These are phyloP conservation scores for Erpornis zantholeuca DNA, from an alignment of 2,113 vertebrate species.

Conservation along the genomic window DNA sequence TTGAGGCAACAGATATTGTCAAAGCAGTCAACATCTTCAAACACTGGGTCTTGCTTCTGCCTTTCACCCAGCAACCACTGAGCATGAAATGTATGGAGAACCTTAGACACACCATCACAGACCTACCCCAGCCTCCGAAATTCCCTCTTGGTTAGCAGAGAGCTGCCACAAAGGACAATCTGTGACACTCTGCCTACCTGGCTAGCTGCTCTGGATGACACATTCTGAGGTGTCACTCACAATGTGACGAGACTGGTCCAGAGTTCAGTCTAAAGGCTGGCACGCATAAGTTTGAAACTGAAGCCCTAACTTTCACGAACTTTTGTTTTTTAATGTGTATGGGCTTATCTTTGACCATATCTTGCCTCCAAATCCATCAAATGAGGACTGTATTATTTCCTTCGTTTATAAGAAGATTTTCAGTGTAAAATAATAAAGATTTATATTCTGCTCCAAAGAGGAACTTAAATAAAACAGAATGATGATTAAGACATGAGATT, in stretches of 20 bases:
- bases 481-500: not conserved
- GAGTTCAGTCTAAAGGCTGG: not conserved
- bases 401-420: not conserved
- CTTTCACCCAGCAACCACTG: not conserved
- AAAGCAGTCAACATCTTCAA: not conserved
- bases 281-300: not conserved
- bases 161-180: accelerated
- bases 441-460: not conserved
- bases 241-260: not conserved
- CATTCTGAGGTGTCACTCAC: not conserved
- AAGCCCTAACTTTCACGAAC: not conserved
- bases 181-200: not conserved
- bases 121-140: not conserved
- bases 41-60: not conserved
- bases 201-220: not conserved
- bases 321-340: accelerated
- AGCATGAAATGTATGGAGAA: not conserved
- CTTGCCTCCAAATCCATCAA: not conserved
- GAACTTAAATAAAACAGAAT: not conserved
- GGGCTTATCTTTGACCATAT: not conserved
- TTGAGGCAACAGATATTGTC: not conserved
- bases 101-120: not conserved
- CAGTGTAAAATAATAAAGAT: not conserved
- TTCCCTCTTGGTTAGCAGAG: not conserved
- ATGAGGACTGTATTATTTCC: not conserved